Conservation (phyloP, 2,113 vertebrate species). For the Promerops cafer region DNA sequence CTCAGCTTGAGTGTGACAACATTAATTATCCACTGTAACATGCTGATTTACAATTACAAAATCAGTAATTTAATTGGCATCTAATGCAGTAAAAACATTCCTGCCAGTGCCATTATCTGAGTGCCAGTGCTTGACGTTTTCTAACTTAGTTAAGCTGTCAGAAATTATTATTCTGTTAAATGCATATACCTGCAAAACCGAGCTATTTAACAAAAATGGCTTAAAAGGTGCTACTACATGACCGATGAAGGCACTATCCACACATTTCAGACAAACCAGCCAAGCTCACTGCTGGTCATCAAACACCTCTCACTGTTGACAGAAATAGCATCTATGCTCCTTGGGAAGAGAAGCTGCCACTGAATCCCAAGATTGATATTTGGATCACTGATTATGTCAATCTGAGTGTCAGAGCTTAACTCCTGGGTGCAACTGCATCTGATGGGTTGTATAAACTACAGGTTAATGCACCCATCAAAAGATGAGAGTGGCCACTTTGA, state of each 20-base stretch:
- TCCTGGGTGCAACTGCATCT: not conserved
- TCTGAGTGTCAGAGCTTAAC: not conserved
- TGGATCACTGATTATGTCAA: not conserved
- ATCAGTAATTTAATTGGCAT: constrained; percentile 74
- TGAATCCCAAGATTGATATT: not conserved
- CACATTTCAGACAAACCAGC: not conserved
- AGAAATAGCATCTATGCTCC: not conserved
- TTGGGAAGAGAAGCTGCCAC: not conserved
- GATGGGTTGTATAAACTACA: not conserved
- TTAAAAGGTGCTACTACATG: not conserved
- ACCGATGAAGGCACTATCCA: not conserved
- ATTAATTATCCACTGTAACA: constrained; percentile 66
- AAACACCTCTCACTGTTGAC: not conserved
- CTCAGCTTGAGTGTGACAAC: constrained; percentile 61
- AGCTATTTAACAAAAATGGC: not conserved
- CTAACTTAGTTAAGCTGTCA: constrained; percentile 42
- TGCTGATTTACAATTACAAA: constrained; percentile 68
- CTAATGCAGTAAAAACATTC: constrained; percentile 65
- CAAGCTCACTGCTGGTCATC: not conserved
- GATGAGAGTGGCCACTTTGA: not conserved
- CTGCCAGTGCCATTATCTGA: constrained; percentile 50
- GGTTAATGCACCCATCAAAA: not conserved
- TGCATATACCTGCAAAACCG: not conserved
- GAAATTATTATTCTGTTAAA: constrained; percentile 19
- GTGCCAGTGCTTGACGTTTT: constrained; percentile 41